These are phyloP conservation scores for Amphiprion clarkii DNA, from an alignment of 2,797 vertebrate species.

Conservation along the genomic window DNA sequence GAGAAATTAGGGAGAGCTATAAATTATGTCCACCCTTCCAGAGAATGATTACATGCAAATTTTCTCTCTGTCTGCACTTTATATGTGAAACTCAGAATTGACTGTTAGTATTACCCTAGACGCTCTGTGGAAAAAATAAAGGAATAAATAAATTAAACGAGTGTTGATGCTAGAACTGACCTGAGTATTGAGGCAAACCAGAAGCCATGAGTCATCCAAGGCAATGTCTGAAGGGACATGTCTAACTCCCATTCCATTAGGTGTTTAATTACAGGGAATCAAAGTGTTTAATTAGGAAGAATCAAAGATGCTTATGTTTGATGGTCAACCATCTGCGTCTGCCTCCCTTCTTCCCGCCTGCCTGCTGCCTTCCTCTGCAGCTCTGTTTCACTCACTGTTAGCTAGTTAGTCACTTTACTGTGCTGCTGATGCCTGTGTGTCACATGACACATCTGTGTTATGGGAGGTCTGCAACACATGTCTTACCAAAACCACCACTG, in stretches of 20 bases:
- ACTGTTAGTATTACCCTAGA: slow-evolving; percentile 51
- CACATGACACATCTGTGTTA: slow-evolving; percentile 45
- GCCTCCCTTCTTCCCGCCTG: slow-evolving; percentile 39
- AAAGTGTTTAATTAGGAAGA: slow-evolving; percentile 86
- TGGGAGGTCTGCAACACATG: slow-evolving; percentile 2
- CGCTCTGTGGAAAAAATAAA: slow-evolving; percentile 12
- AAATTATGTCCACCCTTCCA: slow-evolving; percentile 59
- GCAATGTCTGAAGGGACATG: slow-evolving; percentile 70
- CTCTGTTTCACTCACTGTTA: slow-evolving; percentile 56
- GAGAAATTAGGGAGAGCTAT: slow-evolving; percentile 27
- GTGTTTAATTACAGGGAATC: slow-evolving; percentile 85
- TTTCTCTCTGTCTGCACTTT: slow-evolving; percentile 44
- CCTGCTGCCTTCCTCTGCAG: slow-evolving; percentile 65
- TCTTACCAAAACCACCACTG: slow-evolving; percentile 9
- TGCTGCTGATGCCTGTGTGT: slow-evolving; percentile 43
- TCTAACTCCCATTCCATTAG: slow-evolving; percentile 79
- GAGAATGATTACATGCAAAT: slow-evolving; percentile 73
- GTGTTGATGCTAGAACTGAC: slow-evolving; percentile 51
- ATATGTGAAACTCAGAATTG: slow-evolving; percentile 45
- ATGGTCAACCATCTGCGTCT: slow-evolving; percentile 84
- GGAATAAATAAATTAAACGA: slow-evolving; percentile 17
- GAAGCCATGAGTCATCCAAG: slow-evolving; percentile 60
- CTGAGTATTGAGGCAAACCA: slow-evolving; percentile 49
- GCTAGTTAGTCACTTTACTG: slow-evolving; percentile 55
- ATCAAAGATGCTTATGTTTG: slow-evolving; percentile 83